Percentiles rank a stretch among this genome's conserved stretches.
Evolutionary conservation across 2,113 vertebrate genomes (phyloP).

Genomic region (Sander lucioperca): DNA sequence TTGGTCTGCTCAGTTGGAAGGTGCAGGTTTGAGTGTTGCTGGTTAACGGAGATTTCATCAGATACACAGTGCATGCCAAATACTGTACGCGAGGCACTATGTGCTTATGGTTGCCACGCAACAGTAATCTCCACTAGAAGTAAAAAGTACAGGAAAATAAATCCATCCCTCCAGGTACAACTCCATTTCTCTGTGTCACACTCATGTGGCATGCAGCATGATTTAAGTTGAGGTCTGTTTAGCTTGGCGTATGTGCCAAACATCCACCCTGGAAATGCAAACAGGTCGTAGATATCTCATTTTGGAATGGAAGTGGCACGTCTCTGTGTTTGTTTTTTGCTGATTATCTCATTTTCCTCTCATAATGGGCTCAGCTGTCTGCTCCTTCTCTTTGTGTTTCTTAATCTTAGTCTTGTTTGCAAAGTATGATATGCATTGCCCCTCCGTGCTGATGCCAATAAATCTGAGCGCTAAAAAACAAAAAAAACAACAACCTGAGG

Average conservation of each 20-base stretch:
- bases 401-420: conserved; percentile 67
- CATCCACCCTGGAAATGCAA: neutral
- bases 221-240: conserved; percentile 18
- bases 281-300: neutral
- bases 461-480: conserved; percentile 39
- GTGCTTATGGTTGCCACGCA: conserved; percentile 32
- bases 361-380: conserved; percentile 54
- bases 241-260: conserved; percentile 2
- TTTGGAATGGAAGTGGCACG: conserved; percentile 14
- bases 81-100: too few species aligned
- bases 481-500: conserved; percentile 42
- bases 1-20: neutral
- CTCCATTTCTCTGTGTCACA: conserved; percentile 6
- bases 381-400: conserved; percentile 12
- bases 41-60: neutral
- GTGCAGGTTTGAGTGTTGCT: neutral
- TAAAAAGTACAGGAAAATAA: conserved; percentile 30
- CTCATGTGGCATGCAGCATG: conserved; percentile 10
- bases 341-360: conserved; percentile 56
- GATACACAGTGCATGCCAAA: neutral
- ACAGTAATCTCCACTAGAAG: conserved; percentile 12
- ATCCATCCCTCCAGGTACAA: conserved; percentile 31
- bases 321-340: conserved; percentile 4
- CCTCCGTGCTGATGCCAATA: conserved; percentile 60
- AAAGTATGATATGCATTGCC: conserved; percentile 38